Percentiles rank a stretch among this genome's conserved stretches.
phyloP scores from a whole-genome alignment of 92 coral and sea anemone species.

The Siderastrea radians region DNA sequence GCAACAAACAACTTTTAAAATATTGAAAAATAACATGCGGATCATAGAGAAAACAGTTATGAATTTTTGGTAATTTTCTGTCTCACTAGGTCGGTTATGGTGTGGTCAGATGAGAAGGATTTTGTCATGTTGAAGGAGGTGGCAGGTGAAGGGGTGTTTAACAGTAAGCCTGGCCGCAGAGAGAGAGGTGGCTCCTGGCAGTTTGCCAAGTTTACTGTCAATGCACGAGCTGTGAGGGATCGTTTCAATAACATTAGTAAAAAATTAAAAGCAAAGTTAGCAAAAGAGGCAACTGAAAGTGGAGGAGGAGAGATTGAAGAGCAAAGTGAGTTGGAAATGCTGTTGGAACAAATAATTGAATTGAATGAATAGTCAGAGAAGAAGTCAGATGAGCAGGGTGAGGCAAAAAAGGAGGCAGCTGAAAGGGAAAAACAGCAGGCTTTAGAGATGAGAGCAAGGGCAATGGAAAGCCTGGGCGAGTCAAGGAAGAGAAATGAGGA shows the following conservation, averaged over 20 bases:
- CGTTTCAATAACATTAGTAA: neutral
- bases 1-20: too few relatives aligned
- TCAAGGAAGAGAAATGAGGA: neutral
- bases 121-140: neutral
- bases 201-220: neutral
- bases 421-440: conserved; percentile 13
- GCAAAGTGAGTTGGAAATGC: conserved; percentile 12
- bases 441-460: conserved; percentile 16
- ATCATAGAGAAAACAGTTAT: too few relatives aligned
- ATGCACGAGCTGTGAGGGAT: neutral
- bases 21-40: too few relatives aligned
- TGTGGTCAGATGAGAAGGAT: neutral
- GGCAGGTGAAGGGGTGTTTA: conserved; percentile 7
- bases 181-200: conserved; percentile 1
- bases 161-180: neutral
- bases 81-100: neutral
- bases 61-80: too few relatives aligned
- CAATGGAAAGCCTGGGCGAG: neutral
- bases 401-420: conserved; percentile 6
- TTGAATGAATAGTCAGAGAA: conserved; percentile 19
- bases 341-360: conserved; percentile 8
- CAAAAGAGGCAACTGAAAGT: neutral
- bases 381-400: conserved; percentile 4
- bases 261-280: neutral
- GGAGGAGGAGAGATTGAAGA: conserved; percentile 21